These are phyloP conservation scores for Brachionus rotundiformis DNA, from an alignment of 1,140 invertebrate species.

Conservation along the genomic window DNA sequence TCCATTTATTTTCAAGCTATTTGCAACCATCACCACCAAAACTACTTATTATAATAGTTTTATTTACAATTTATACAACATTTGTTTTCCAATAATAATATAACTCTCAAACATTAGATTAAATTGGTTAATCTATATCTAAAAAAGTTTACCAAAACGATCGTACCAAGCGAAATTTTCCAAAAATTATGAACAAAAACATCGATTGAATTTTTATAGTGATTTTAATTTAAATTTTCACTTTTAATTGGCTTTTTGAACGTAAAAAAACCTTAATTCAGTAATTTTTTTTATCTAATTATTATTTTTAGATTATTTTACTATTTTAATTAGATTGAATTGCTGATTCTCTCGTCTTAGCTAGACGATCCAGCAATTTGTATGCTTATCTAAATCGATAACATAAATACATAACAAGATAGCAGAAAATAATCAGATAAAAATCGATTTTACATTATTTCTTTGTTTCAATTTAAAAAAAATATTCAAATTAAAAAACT, in stretches of 20 bases:
- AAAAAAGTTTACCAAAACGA: too few relatives aligned
- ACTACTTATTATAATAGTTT: not conserved
- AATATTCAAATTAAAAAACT: too few relatives aligned
- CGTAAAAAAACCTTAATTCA: too few relatives aligned
- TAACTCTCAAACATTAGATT: not conserved
- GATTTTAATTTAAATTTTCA: too few relatives aligned
- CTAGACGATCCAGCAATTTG: not conserved
- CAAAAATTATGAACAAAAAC: too few relatives aligned
- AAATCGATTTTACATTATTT: not conserved
- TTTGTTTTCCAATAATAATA: not conserved
- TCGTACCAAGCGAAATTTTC: too few relatives aligned
- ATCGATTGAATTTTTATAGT: too few relatives aligned
- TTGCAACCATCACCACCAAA: slow-evolving; percentile 30
- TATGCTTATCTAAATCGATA: slow-evolving; percentile 2
- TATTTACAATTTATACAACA: not conserved
- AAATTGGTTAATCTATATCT: too few relatives aligned
- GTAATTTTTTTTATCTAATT: too few relatives aligned
- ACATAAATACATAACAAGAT: not conserved
- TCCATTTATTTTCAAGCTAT: slow-evolving; percentile 31
- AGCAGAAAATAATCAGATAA: not conserved
- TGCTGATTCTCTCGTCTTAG: not conserved
- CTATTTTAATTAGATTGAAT: not conserved
- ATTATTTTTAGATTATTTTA: too few relatives aligned
- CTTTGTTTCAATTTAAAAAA: not conserved
- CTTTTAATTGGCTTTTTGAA: too few relatives aligned